phyloP scores from a whole-genome alignment of 2,888 invertebrate genomes.

The Silvanus unidentatus region DNA sequence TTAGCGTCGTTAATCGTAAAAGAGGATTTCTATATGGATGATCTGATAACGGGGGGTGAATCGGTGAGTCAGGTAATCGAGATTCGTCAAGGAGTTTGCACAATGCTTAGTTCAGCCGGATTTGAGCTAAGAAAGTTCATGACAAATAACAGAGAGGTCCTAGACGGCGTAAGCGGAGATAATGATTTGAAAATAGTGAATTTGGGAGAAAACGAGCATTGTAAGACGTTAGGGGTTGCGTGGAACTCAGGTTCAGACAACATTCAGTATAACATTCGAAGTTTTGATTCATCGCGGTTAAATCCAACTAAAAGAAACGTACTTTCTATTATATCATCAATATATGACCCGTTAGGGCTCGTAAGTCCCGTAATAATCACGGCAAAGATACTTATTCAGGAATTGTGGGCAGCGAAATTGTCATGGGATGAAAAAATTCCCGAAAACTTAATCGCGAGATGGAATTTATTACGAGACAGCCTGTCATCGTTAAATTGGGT shows the following conservation, averaged over 20 bases:
- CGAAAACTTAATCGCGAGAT: conserved; percentile 1
- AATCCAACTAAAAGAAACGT: conserved; percentile 10
- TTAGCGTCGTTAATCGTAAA: no score
- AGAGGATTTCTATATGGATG: no score
- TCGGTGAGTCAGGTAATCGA: no score
- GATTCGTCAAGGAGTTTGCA: no score
- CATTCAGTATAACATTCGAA: conserved; percentile 8
- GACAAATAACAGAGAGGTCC: no score
- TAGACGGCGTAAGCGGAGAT: no score
- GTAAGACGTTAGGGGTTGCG: conserved; percentile 7
- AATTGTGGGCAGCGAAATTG: conserved; percentile 12
- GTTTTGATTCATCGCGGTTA: conserved; percentile 1
- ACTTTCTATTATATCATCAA: conserved; percentile 10
- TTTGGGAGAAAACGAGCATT: conserved; percentile 9
- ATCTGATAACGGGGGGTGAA: no score
- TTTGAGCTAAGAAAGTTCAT: no score
- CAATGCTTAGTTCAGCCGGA: no score
- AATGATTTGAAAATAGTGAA: no score
- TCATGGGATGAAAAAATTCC: conserved; percentile 12
- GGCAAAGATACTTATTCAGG: conserved; percentile 9
- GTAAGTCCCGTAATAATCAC: conserved; percentile 10
- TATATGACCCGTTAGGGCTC: conserved; percentile 14
- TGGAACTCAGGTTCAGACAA: conserved; percentile 7
- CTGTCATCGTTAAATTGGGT: conserved; percentile 3
- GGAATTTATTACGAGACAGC: conserved; percentile 4